Percentiles rank a stretch among this genome's conserved stretches.
Conservation (phyloP, 2,797 vertebrate genomes). For the Chlorospingus semifuscus region DNA sequence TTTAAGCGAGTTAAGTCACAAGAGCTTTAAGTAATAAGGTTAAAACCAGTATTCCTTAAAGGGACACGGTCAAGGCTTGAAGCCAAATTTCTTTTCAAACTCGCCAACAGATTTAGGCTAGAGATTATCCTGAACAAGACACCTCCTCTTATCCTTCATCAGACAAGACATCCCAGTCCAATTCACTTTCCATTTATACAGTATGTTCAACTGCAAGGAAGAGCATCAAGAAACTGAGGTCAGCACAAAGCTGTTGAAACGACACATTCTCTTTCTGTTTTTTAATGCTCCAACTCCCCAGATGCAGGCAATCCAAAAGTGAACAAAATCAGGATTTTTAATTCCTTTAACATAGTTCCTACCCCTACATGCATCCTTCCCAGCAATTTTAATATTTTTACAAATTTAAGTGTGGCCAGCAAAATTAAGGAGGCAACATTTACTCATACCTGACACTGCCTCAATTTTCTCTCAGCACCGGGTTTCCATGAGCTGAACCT, state of each 20-base stretch:
- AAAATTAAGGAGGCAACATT: neutral
- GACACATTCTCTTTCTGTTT: neutral
- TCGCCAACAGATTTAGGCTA: neutral
- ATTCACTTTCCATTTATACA: neutral
- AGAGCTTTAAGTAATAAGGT: conserved; percentile 48
- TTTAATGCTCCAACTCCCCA: neutral
- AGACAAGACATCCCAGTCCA: neutral
- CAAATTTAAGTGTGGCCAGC: neutral
- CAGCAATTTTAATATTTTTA: neutral
- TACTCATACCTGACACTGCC: neutral
- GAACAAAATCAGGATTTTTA: neutral
- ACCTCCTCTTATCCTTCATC: neutral
- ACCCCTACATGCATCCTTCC: neutral
- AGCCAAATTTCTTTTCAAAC: neutral
- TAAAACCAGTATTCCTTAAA: conserved; percentile 61
- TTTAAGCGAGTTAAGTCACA: conserved; percentile 43
- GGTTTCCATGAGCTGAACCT: neutral
- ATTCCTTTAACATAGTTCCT: neutral
- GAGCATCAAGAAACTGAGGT: neutral
- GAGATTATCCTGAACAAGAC: neutral
- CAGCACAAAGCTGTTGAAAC: neutral
- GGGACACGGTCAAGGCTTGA: neutral
- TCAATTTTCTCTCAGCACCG: neutral
- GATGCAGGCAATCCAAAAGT: neutral
- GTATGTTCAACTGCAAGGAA: neutral